Percentiles rank a stretch among this genome's conserved stretches.
Conservation (phyloP, 2,888 invertebrate species). For the Caenorhabditis sulstoni region DNA sequence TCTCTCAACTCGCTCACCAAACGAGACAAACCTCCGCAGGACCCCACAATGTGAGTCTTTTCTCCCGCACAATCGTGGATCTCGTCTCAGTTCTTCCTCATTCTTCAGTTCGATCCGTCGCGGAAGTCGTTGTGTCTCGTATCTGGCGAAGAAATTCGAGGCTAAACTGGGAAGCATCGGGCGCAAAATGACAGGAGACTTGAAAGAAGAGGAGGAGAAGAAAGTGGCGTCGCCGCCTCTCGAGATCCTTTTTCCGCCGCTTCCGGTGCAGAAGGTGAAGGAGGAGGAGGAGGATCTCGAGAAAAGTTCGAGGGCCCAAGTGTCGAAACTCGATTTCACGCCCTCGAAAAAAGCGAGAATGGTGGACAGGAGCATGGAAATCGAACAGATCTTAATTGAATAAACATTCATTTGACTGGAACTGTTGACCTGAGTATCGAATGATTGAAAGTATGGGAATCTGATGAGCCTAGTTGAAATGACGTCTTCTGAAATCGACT, state of each 20-base stretch:
- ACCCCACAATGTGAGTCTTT: constrained; percentile 3
- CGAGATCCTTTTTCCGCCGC: constrained; percentile 48
- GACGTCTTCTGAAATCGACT: constrained; percentile 34
- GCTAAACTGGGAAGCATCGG: constrained; percentile 17
- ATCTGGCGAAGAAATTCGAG: constrained; percentile 52
- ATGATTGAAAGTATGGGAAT: background rate
- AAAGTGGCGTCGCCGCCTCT: constrained; percentile 24
- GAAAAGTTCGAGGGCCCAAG: background rate
- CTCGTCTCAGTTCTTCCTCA: constrained; percentile 37
- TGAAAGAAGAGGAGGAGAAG: background rate
- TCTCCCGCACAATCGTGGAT: background rate
- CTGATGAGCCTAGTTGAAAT: constrained; percentile 5
- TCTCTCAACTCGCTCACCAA: constrained; percentile 14
- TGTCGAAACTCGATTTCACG: constrained; percentile 14
- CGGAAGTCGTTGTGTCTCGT: constrained; percentile 35
- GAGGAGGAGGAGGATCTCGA: constrained; percentile 21
- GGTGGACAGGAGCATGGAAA: background rate
- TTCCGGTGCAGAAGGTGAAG: constrained; percentile 13
- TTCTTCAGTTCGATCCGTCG: constrained; percentile 53
- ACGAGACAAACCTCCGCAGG: background rate
- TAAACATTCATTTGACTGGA: constrained; percentile 11
- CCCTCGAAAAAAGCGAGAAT: background rate
- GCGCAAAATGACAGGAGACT: background rate
- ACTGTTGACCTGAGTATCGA: constrained; percentile 29
- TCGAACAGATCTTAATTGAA: background rate